A percentile compares a stretch with the other conserved stretches of the same genome.
Evolutionary conservation across 2,888 invertebrate species (phyloP).

Genomic region (Drosophila robusta): DNA sequence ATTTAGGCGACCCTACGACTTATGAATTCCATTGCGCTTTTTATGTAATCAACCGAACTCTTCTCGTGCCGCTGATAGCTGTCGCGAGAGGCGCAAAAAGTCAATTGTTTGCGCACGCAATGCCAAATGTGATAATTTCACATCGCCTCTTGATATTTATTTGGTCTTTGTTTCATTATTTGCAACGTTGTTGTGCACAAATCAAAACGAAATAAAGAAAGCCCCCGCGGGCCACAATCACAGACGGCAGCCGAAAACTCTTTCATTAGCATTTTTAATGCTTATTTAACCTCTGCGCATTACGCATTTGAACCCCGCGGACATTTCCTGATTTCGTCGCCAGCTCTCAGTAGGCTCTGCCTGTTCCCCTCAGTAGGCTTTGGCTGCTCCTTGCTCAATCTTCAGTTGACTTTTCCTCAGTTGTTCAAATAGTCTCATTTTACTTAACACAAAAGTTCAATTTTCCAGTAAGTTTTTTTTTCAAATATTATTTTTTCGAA

Average conservation of each 20-base stretch:
- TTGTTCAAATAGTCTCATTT: slow-evolving; percentile 1
- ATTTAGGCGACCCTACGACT: slow-evolving; percentile 24
- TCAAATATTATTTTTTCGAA: not conserved
- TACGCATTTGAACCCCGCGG: slow-evolving; percentile 53
- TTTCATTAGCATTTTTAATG: slow-evolving; percentile 72
- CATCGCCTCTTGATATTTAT: slow-evolving; percentile 44
- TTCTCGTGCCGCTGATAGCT: slow-evolving; percentile 33
- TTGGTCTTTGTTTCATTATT: slow-evolving; percentile 42
- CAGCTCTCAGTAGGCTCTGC: slow-evolving; percentile 32
- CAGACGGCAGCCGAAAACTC: slow-evolving; percentile 27
- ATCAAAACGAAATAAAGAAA: slow-evolving; percentile 44
- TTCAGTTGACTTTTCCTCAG: not conserved
- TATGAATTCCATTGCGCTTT: slow-evolving; percentile 36
- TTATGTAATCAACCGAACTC: slow-evolving; percentile 55
- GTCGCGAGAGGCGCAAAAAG: slow-evolving; percentile 44
- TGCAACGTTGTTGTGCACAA: slow-evolving; percentile 35
- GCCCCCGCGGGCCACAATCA: slow-evolving; percentile 11
- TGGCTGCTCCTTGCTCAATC: slow-evolving; percentile 3
- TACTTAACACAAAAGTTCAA: slow-evolving; percentile 6
- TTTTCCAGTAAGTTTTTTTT: slow-evolving; percentile 35
- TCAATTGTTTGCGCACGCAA: slow-evolving; percentile 74
- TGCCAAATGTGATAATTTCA: slow-evolving; percentile 60
- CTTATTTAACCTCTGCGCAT: slow-evolving; percentile 57
- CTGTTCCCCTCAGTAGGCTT: slow-evolving; percentile 40
- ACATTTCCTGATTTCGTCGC: slow-evolving; percentile 49